Base-by-base conservation (phyloP, 1,140 invertebrate genomes). In the Papilio polytes region DNA sequence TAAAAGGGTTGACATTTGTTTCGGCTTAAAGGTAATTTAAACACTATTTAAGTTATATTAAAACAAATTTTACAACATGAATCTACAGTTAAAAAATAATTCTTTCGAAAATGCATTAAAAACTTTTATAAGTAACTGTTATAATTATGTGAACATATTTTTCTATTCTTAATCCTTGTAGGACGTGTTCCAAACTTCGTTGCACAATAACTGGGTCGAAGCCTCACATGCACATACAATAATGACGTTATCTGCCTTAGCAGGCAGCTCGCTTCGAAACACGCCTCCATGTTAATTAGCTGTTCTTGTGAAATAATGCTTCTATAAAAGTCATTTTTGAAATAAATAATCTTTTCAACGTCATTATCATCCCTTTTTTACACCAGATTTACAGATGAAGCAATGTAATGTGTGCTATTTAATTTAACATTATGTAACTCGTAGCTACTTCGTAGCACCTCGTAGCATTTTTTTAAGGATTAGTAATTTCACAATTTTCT, bases 241-340 rank as follows among this genome's bases (percentile, higher is more conserved):
- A 31, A 70, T 70, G 63, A 70, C 63, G 63, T 70, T 70, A 70
- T 70, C 63, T 70, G 63, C 63, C 26, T 70, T 70, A 70, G 63
- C 63, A 70, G 63, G 63, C 63, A 31, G 63, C 63, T 31, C 63
- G 63, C 63, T 70, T 36, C 63, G 26, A 70, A 70, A 70, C 26
- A 70, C 26, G 63, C 63, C 63, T 70, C 63, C 63, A 70, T 70
- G 63, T 70, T 70, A 70, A 70, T 70, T 70, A 70, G 63, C 63
- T 70, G 63, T 70, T 70, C 63, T 70, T 70, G 13, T 70, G 63
- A 70, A 63, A 31, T 31, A 70, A 31, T 36, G 10, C 63, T 13
- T 31, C 0, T 36, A 70, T 70, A 70, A 70, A 70, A 70, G 26
- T 70, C 26, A 70, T 70, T 31, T 13, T 70, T 70, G 63, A 15